Evolutionary conservation across 2,888 invertebrate genomes (phyloP), one percentile per base, ranked within the genome.

Genomic region (Papilio demoleus): DNA sequence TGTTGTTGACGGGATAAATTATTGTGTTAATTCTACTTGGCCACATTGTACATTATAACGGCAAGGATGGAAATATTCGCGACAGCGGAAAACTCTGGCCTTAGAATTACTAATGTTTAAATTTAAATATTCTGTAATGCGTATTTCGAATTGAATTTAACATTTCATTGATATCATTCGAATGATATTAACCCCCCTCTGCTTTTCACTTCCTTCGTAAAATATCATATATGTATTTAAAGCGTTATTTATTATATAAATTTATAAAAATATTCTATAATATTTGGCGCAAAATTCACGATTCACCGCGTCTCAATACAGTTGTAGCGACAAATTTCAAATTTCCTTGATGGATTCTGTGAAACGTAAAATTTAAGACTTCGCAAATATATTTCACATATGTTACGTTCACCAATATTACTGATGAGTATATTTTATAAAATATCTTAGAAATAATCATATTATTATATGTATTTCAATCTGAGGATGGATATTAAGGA

Each of bases 261-360:
- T 42, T 42, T 12, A 6, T 19, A 19, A 19, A 22, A 19, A 12
- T 22, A 0, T 47, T 47, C 2, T 12, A 22, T 19, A 47, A 47
- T 22, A 22, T 47, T 22, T 47, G 19, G 19, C 12, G 1, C 47
- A 47, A 47, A 19, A 47, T 47, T 47, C 47, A 47, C 47, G 47
- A 22, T 12, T 12, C 47, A 11, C 11, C 22, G 47, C 11, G 22
- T 4, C 47, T 47, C 22, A 47, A 47, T 47, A 47, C 11, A 47
- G 22, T 22, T 12, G 47, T 47, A 22, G 47, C 47, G 47, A 47
- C 22, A 47, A 47, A 47, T 47, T 47, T 47, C 47, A 47, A 47
- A 47, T 47, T 50, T 50, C 6, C 19, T 27, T 50, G 50, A 50
- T 50, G 50, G 24, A 24, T 27, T 50, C 27, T 27, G 27, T 50